Base-by-base conservation (phyloP, 1,140 invertebrate species). In the Nilaparvata lugens region DNA sequence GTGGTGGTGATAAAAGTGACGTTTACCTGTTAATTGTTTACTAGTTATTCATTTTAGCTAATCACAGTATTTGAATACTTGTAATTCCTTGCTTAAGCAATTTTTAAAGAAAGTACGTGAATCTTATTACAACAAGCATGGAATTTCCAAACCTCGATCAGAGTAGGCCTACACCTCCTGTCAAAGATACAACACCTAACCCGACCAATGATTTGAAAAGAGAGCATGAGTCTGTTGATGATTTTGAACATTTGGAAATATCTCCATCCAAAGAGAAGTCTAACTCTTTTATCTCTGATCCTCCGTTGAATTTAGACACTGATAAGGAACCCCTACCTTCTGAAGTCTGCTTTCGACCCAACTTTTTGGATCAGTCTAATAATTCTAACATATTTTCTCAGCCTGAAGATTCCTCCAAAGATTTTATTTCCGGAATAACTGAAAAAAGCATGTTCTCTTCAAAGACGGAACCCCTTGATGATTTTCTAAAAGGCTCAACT, bases 151-250 rank as follows among this genome's bases (percentile, higher is more conserved):
- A 35, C 31, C 31, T 35, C n/a, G n/a, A n/a, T n/a, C 9, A 35
- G 31, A 11, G 31, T 2, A 35, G 13, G 31, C 31, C n/a, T n/a
- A 35, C 31, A 35, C 31, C 31, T 35, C 31, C 31, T 35, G 31
- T 35, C 13, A 56, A 38, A 40, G 55, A 40, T 24, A 40, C 19
- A 40, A 40, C 28, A 16, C 28, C 55, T 40, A 56, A 40, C 55
- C 35, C 38, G 31, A 38, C 25, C 19, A 52, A 28, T 51, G 21
- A 19, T 31, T 74, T 83, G 63, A 80, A 79, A 67, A 75, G 81
- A 38, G 82, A 84, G 54, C 78, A 81, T 66, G 83, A 86, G 66
- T 85, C 83, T 4, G 75, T 81, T 42, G 84, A 87, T 66, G 84
- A 86, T 70, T 86, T 87, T 70, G 84, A 86, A 68, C 83, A 86